Conservation (phyloP, 2,888 invertebrate genomes). For the Ceriagrion tenellum region DNA sequence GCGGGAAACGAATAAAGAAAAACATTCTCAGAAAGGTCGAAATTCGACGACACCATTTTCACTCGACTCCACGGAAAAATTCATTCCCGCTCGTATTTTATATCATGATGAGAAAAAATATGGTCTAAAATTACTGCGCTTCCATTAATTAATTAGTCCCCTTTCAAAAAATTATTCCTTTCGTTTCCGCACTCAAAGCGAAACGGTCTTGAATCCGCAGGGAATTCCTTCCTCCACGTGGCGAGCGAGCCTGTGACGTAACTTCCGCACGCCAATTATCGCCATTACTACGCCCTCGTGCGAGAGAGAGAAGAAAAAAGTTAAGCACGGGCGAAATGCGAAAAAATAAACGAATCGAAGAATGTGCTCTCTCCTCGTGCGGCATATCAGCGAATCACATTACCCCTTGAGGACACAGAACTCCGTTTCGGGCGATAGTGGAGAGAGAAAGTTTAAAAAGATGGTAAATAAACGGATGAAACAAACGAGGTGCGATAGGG, state of each 20-base stretch:
- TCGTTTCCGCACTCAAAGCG: neutral
- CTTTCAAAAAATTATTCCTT: neutral
- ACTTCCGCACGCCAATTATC: constrained; percentile 15
- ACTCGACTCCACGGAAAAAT: neutral
- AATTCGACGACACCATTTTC: neutral
- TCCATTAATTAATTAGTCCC: neutral
- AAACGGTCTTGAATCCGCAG: neutral
- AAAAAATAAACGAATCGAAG: neutral
- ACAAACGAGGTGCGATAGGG: neutral
- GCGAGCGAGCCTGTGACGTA: neutral
- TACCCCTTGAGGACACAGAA: neutral
- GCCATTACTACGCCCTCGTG: neutral
- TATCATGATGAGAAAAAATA: neutral
- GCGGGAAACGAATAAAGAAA: neutral
- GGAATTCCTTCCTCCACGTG: neutral
- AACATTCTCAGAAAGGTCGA: neutral
- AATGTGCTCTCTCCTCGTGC: neutral
- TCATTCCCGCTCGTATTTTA: neutral
- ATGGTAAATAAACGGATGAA: constrained; percentile 22
- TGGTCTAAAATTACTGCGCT: neutral
- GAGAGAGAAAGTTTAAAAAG: neutral
- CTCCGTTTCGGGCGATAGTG: neutral
- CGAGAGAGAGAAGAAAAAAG: too few species aligned
- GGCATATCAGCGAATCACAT: neutral
- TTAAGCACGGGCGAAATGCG: too few species aligned